A percentile compares a stretch with the other conserved stretches of the same genome.
phyloP scores from a whole-genome alignment of 2,888 invertebrate species.

The Petrolisthes manimaculis region DNA sequence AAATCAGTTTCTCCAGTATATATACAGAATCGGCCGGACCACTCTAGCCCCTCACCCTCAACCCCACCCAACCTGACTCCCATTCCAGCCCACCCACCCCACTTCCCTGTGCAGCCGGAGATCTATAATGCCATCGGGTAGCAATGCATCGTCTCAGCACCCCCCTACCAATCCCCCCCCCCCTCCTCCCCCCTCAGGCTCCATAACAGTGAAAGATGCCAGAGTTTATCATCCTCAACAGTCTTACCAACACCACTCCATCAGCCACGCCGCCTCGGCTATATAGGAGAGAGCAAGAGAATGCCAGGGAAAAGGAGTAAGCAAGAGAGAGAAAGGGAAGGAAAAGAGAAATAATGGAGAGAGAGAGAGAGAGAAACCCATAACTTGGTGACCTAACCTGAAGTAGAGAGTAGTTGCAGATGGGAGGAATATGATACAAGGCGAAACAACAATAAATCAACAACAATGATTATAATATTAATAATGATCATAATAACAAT shows the following conservation, averaged over 20 bases:
- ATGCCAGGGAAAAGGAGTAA: neutral
- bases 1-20: constrained; percentile 32
- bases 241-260: constrained; percentile 1
- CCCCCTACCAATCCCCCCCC: neutral
- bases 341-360: neutral
- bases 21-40: constrained; percentile 26
- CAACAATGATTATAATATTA: too few species aligned
- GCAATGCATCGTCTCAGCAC: constrained; percentile 30
- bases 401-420: too few species aligned
- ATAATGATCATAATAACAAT: too few species aligned
- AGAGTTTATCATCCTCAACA: constrained; percentile 31
- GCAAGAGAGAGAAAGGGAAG: neutral
- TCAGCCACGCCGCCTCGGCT: neutral
- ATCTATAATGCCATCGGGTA: constrained; percentile 38
- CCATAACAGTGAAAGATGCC: constrained; percentile 46
- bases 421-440: too few species aligned
- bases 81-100: too few species aligned
- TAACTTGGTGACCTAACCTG: too few species aligned
- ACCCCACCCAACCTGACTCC: too few species aligned
- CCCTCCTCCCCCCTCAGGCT: constrained; percentile 26
- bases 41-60: too few species aligned
- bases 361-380: too few species aligned
- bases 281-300: neutral
- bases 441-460: too few species aligned
- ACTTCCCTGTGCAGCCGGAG: constrained; percentile 5